Conservation (phyloP, 2,888 invertebrate genomes). For the Leucophora obtusa region DNA sequence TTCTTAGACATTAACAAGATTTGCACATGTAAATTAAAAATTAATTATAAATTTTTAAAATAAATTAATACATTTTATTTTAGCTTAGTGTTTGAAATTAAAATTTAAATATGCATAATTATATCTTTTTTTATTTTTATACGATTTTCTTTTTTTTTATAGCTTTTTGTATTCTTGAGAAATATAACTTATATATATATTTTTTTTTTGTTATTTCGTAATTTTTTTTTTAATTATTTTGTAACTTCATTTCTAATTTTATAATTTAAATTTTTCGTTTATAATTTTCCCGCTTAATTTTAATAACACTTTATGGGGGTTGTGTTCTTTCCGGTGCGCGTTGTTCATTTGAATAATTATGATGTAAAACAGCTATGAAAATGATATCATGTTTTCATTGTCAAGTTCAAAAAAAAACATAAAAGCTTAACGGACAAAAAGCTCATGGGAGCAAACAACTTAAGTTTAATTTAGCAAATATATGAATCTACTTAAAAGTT, state of each 20-base stretch:
- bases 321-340: slow-evolving; percentile 71
- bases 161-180: neutral
- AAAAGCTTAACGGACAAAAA: slow-evolving; percentile 6
- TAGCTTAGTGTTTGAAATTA: too few relatives aligned
- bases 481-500: neutral
- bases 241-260: neutral
- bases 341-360: slow-evolving; percentile 73
- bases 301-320: slow-evolving; percentile 28
- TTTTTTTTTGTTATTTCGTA: neutral
- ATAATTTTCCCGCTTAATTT: neutral
- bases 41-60: too few relatives aligned
- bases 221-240: neutral
- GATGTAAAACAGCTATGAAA: slow-evolving; percentile 67
- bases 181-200: too few relatives aligned
- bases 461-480: slow-evolving; percentile 15
- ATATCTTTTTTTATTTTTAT: too few relatives aligned
- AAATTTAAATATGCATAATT: too few relatives aligned
- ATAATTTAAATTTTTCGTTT: neutral
- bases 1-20: too few relatives aligned
- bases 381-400: slow-evolving; percentile 45
- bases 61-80: too few relatives aligned
- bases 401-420: slow-evolving; percentile 48
- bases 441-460: neutral
- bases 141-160: neutral
- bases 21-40: too few relatives aligned